Base-by-base conservation (phyloP, 2,113 vertebrate genomes). In the Cephalopterus ornatus region DNA sequence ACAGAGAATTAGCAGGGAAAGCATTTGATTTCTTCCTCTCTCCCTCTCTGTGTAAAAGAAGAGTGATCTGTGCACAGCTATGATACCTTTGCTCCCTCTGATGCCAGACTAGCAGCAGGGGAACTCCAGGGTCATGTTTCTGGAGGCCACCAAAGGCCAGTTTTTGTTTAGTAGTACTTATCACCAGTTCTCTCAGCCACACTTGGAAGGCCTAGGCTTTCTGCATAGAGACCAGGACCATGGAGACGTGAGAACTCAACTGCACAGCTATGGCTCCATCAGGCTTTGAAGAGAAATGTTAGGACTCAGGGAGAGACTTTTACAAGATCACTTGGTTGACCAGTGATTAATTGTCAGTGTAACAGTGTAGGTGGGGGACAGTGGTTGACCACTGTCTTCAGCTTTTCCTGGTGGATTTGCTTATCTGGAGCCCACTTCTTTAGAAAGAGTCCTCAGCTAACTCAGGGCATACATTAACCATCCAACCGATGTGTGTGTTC, bases 31-130 rank as follows among this genome's bases (percentile, higher is more conserved):
- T 74, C 41, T 42, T 75, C 21, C 30, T 55, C 19, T 58, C 28
- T 65, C 26, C 13, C 10, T 50, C 33, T 72, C 33, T 61, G 16
- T 65, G 13, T 27, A 22, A 77, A 32, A 44, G 44, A 89, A 63
- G 8, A 84, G 6, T 30, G 32, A n/a, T 56, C 35, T 87, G 24
- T 21, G 16, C 9, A 26, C 35, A 76, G 22, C 13, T 67, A 7
- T 58, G 9, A 12, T 10, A 73, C 23, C 35, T 89, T 73, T 76
- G 17, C 39, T 76, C 49, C n/a, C 17, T 70, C 55, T 44, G 33
- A 73, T 0, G 1, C 19, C 0, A 4, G 46, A 44, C 19, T 41
- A 58, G 28, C n/a, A 86, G 58, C 42, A 76, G n/a, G 21, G 37
- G 32, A 86, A 67, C 3, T 12, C 42, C 14, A 28, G 17, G 23